Percentiles rank a stretch among this genome's conserved stretches.
Conservation (phyloP, 2,113 vertebrate genomes). For the Athene noctua region DNA sequence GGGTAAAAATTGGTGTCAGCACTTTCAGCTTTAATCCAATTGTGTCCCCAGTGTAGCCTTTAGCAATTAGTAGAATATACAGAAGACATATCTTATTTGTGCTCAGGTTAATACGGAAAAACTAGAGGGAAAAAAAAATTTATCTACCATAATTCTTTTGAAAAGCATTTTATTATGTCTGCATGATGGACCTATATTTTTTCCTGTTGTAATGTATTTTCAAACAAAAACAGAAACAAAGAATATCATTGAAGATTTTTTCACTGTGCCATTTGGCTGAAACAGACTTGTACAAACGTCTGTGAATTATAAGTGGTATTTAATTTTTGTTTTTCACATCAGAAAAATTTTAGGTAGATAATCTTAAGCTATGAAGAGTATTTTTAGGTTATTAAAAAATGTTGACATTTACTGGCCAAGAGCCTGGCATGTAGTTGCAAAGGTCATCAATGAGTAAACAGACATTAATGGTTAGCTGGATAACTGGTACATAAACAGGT, state of each 20-base stretch:
- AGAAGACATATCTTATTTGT: not conserved
- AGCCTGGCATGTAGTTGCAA: constrained; percentile 83
- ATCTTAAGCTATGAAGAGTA: constrained; percentile 17
- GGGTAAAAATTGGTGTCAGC: constrained; percentile 38
- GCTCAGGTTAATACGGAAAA: constrained; percentile 22
- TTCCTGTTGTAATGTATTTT: not conserved
- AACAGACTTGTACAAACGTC: not conserved
- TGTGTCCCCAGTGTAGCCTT: not conserved
- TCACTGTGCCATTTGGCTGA: not conserved
- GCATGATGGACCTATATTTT: not conserved
- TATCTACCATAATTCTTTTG: not conserved
- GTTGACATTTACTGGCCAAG: constrained; percentile 86
- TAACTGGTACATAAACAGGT: constrained; percentile 92
- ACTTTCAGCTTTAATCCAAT: not conserved
- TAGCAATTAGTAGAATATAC: not conserved
- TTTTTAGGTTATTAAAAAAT: constrained; percentile 57
- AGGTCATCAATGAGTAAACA: constrained; percentile 98
- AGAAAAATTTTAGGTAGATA: constrained; percentile 14
- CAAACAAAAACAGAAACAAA: not conserved
- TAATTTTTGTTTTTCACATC: not conserved
- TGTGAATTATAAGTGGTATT: not conserved
- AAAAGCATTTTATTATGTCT: not conserved
- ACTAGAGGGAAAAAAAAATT: not conserved
- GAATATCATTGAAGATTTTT: not conserved
- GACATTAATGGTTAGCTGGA: constrained; percentile 99